phyloP scores from a whole-genome alignment of 1,140 invertebrate genomes.

The Drosophila cardini region DNA sequence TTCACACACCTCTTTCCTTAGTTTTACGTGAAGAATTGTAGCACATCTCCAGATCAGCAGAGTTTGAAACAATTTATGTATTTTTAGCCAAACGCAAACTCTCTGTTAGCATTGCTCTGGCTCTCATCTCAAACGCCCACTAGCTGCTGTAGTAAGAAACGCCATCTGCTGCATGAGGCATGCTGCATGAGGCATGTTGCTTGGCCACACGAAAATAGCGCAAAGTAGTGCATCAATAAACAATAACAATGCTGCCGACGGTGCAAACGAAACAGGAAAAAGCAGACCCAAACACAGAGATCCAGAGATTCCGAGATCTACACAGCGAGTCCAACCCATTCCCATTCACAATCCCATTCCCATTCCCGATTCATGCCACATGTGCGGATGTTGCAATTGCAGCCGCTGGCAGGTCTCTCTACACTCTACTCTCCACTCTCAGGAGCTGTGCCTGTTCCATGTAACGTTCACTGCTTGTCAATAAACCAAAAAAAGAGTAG shows the following conservation, averaged over 20 bases:
- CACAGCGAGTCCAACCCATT: constrained; percentile 23
- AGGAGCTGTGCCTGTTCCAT: constrained; percentile 38
- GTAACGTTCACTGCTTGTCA: constrained; percentile 56
- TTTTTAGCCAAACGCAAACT: constrained; percentile 50
- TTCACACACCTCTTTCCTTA: background rate
- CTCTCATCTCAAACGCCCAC: constrained; percentile 68
- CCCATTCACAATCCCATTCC: constrained; percentile 3
- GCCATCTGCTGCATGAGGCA: constrained; percentile 56
- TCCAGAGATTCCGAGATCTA: constrained; percentile 44
- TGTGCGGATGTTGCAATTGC: constrained; percentile 73
- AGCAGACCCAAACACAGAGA: constrained; percentile 40
- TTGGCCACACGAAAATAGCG: constrained; percentile 79
- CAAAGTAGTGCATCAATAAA: constrained; percentile 83
- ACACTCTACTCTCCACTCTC: constrained; percentile 4
- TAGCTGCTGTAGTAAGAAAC: constrained; percentile 32
- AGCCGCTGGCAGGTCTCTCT: constrained; percentile 45
- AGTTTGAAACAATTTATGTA: constrained; percentile 51
- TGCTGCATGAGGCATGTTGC: constrained; percentile 25
- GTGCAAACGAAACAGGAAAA: constrained; percentile 64
- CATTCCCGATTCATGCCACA: constrained; percentile 49
- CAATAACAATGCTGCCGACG: constrained; percentile 76
- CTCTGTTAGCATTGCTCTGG: constrained; percentile 31
- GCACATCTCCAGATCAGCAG: constrained; percentile 36
- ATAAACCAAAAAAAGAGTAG: constrained; percentile 47
- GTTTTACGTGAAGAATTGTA: constrained; percentile 3